These are phyloP conservation scores for Catocala sponsa DNA, from an alignment of 2,888 invertebrate genomes.

Conservation along the genomic window DNA sequence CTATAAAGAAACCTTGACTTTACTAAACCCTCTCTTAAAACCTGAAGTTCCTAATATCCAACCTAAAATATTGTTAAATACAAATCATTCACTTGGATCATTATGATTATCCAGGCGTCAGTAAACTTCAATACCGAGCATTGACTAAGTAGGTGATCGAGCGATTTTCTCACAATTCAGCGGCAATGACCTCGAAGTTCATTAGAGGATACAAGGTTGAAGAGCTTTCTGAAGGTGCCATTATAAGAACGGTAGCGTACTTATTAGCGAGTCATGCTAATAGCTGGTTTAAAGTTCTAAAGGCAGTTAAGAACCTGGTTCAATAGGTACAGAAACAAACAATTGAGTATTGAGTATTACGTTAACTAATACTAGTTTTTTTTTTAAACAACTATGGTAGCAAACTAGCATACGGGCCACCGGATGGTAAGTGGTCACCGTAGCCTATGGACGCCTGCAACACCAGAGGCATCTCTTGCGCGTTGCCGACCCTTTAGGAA, in stretches of 20 bases:
- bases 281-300: neutral
- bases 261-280: constrained; percentile 9
- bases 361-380: too few species aligned
- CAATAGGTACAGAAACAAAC: too few species aligned
- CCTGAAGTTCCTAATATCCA: neutral
- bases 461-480: too few species aligned
- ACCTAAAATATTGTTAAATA: neutral
- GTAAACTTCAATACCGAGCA: constrained; percentile 21
- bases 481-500: too few species aligned
- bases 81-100: neutral
- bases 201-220: constrained; percentile 17
- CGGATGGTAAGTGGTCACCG: too few species aligned
- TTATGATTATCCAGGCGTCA: constrained; percentile 14
- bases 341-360: too few species aligned
- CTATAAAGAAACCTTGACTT: too few species aligned
- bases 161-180: constrained; percentile 36
- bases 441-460: too few species aligned
- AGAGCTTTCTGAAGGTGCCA: constrained; percentile 8
- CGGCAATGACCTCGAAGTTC: constrained; percentile 30
- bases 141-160: constrained; percentile 28
- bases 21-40: too few species aligned
- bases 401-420: too few species aligned
- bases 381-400: too few species aligned
- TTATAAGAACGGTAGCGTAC: constrained; percentile 2
- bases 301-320: too few species aligned